Evolutionary conservation across 2,888 invertebrate species (phyloP), one percentile per base, ranked within the genome.

Genomic region (Mimachlamys varia): DNA sequence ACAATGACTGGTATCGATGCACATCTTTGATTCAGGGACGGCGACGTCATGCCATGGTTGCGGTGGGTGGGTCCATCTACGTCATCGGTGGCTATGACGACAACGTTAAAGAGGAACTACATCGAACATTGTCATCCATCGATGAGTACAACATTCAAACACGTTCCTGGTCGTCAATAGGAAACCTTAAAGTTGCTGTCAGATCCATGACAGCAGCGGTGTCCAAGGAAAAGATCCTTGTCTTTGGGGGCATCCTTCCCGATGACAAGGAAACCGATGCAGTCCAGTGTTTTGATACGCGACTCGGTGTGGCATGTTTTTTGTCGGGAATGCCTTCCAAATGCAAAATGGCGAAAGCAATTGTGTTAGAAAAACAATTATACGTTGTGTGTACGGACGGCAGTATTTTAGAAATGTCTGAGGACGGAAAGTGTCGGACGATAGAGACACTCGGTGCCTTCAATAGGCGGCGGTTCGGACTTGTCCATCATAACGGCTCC

Each of bases 31-130:
- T 90, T 10, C 93, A 94, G 49, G 95, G 95, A 0, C 91, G 95
- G n/a, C 89, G 94, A 87, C 93, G 95, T 38, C 95, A 95, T 87
- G 93, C 93, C 12, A 95, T 95, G 94, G 94, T 94, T 37, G 94
- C 95, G 17, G 93, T 95, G 0, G 93, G 95, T n/a, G 94, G 94
- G 76, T 93, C 93, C 12, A 89, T 95, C 0, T 94, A 90, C 88
- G 93, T 94, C 33, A 91, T 95, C 37, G 95, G 95, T 10, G 95
- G 95, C 12, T 95, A 93, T 90, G 94, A 95, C 90, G 95, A 95
- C 92, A 93, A 93, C 91, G 92, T 92, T 58, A 94, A 92, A 76
- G 94, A 94, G 15, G 95, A 94, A 90, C 89, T 92, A 10, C 89
- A 92, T 4, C 90, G 93, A 44, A 95, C 94, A 0, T 90, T 95